phyloP scores from a whole-genome alignment of 2,888 invertebrate species.

The Mythimna lalbum region DNA sequence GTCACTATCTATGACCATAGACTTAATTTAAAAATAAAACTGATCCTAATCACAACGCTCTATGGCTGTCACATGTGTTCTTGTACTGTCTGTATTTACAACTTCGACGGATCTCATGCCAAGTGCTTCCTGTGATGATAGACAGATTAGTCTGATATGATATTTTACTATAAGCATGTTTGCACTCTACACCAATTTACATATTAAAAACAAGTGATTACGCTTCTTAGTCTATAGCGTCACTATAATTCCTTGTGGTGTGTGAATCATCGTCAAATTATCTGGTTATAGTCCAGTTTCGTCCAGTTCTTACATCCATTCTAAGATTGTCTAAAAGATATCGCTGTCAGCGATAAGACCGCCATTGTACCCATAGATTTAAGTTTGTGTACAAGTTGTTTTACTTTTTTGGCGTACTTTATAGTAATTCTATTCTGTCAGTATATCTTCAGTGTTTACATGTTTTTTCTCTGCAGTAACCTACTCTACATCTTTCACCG shows the following conservation, averaged over 20 bases:
- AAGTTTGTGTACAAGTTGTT: too few relatives aligned
- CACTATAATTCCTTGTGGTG: background rate
- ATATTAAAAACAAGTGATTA: constrained; percentile 25
- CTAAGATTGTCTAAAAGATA: too few relatives aligned
- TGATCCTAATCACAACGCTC: constrained; percentile 13
- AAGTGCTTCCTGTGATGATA: constrained; percentile 37
- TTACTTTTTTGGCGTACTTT: too few relatives aligned
- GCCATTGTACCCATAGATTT: too few relatives aligned
- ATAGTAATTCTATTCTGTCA: too few relatives aligned
- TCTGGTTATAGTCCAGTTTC: background rate
- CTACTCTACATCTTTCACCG: too few relatives aligned
- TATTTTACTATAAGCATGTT: constrained; percentile 21
- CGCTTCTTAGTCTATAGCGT: background rate
- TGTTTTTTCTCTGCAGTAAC: too few relatives aligned
- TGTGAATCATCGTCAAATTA: background rate
- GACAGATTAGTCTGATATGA: constrained; percentile 34
- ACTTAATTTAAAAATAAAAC: constrained; percentile 35
- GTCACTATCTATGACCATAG: constrained; percentile 6
- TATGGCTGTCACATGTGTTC: constrained; percentile 19
- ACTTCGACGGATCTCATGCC: constrained; percentile 36
- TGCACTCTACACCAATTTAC: constrained; percentile 24
- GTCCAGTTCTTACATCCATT: background rate
- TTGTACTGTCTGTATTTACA: constrained; percentile 15
- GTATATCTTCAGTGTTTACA: too few relatives aligned
- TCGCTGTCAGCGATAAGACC: too few relatives aligned